Percentiles rank a stretch among this genome's conserved stretches.
Evolutionary conservation across 2,797 vertebrate species (phyloP).

Genomic region (Anguilla anguilla): DNA sequence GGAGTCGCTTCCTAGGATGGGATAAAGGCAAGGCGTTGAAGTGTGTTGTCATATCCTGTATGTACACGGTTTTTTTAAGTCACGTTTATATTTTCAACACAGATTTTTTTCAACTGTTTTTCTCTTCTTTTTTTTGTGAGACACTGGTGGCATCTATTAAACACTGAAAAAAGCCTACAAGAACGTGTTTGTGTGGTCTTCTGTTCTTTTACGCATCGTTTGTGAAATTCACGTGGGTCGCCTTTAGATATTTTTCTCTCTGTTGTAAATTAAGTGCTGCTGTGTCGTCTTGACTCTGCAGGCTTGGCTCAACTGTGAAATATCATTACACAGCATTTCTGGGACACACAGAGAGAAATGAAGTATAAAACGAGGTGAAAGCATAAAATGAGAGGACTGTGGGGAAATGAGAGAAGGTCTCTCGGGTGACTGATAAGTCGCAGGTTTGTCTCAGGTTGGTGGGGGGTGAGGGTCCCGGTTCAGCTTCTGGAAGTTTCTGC

Average conservation of each 20-base stretch:
- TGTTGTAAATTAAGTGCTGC: not conserved
- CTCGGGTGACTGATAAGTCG: not conserved
- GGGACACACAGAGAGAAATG: not conserved
- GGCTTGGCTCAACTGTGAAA: not conserved
- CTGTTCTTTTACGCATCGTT: not conserved
- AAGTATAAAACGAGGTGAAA: not conserved
- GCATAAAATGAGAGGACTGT: not conserved
- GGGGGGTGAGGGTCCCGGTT: not conserved
- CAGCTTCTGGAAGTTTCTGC: not conserved
- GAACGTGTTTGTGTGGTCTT: conserved; percentile 3
- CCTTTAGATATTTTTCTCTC: not conserved
- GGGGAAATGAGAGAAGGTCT: not conserved
- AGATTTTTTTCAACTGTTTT: not conserved
- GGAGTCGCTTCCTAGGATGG: conserved; percentile 30
- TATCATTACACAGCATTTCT: not conserved
- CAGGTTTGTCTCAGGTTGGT: not conserved
- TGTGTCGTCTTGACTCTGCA: not conserved
- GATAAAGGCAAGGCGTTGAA: conserved; percentile 31
- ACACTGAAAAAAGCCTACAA: not conserved
- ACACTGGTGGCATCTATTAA: not conserved
- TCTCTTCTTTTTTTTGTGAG: not conserved
- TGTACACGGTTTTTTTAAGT: not conserved
- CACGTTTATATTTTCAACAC: not conserved
- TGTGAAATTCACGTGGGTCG: not conserved
- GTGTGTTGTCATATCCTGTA: not conserved